These are phyloP conservation scores for Psophia crepitans DNA, from an alignment of 2,113 vertebrate genomes.

Conservation along the genomic window DNA sequence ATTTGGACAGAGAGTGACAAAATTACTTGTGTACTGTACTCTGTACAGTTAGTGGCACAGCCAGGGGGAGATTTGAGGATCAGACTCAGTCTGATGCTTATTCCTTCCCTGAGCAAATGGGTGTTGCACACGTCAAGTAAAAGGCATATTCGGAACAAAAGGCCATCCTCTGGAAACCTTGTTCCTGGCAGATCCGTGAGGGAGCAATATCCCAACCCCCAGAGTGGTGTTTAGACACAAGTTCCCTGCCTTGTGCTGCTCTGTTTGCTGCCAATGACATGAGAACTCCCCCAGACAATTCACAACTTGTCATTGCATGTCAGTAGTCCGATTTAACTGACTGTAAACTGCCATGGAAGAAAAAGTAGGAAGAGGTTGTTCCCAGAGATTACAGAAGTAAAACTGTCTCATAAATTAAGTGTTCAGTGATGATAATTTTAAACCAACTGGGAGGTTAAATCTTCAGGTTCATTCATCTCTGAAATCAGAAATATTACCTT, in stretches of 20 bases:
- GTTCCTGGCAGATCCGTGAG: background rate
- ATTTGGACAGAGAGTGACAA: background rate
- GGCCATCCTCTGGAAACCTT: background rate
- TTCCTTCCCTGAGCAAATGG: background rate
- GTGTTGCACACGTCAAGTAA: background rate
- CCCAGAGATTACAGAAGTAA: background rate
- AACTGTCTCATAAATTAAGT: background rate
- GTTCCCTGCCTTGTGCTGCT: background rate
- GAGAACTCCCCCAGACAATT: background rate
- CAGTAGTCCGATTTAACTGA: background rate
- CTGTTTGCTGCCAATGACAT: background rate
- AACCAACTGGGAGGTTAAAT: background rate
- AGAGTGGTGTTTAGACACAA: background rate
- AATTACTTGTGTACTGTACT: background rate
- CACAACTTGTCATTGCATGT: background rate
- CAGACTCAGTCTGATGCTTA: background rate
- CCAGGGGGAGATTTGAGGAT: background rate
- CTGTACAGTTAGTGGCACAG: background rate
- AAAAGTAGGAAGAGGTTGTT: background rate
- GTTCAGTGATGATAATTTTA: background rate
- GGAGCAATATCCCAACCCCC: rapidly evolving
- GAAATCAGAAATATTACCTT: background rate
- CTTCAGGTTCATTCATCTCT: background rate
- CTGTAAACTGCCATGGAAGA: background rate
- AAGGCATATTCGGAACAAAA: background rate